Percentiles rank a stretch among this genome's conserved stretches.
Conservation (phyloP, 2,888 invertebrate genomes). For the Dermolepida albohirtum region DNA sequence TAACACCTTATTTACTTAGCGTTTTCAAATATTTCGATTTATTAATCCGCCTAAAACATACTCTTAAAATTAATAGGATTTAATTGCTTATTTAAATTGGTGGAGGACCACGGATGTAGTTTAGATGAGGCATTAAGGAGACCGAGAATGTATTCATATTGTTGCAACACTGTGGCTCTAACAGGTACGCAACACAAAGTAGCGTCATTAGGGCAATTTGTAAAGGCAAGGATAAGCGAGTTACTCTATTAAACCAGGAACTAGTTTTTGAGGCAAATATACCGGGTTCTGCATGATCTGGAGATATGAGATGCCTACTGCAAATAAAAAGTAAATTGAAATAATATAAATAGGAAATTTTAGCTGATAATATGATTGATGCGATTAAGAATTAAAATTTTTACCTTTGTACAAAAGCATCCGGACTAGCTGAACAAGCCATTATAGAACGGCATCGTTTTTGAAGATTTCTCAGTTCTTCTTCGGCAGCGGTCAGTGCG, state of each 20-base stretch:
- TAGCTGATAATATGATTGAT: neutral
- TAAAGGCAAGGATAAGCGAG: slow-evolving; percentile 80
- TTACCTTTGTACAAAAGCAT: slow-evolving; percentile 51
- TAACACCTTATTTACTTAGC: no score
- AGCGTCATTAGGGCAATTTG: slow-evolving; percentile 80
- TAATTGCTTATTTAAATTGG: slow-evolving; percentile 67
- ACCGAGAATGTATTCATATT: slow-evolving; percentile 81
- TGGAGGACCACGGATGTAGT: slow-evolving; percentile 85
- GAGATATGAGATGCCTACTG: slow-evolving; percentile 49
- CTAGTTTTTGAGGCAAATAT: slow-evolving; percentile 66
- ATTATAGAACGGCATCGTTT: slow-evolving; percentile 77
- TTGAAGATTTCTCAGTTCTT: slow-evolving; percentile 76
- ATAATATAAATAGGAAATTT: neutral
- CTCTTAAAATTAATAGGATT: no score
- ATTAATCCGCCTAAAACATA: no score
- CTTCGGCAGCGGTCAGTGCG: slow-evolving; percentile 79
- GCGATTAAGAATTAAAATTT: slow-evolving; percentile 38
- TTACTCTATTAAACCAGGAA: slow-evolving; percentile 76
- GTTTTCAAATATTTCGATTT: neutral
- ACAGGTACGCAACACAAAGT: slow-evolving; percentile 78
- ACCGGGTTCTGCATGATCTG: slow-evolving; percentile 61
- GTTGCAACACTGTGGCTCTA: slow-evolving; percentile 83
- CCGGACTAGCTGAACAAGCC: slow-evolving; percentile 67
- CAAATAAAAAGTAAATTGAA: slow-evolving; percentile 11
- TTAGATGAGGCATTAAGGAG: slow-evolving; percentile 82